Percentiles rank a stretch among this genome's conserved stretches.
These are phyloP conservation scores for Phainopepla nitens DNA, from an alignment of 2,113 vertebrate genomes.

Conservation along the genomic window DNA sequence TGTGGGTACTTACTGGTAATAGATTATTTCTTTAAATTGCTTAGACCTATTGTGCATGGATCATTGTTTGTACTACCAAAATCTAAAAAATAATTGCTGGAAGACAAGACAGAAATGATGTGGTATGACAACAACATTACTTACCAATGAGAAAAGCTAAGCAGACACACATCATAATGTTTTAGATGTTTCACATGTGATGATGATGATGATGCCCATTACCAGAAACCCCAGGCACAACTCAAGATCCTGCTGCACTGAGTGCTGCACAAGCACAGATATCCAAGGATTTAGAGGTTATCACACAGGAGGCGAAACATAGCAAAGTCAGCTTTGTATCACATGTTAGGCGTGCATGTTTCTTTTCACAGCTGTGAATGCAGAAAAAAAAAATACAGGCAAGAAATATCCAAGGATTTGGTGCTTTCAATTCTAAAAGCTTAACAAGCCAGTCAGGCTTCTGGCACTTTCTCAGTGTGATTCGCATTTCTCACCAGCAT, in stretches of 20 bases:
- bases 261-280: neutral
- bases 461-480: constrained; percentile 7
- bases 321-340: neutral
- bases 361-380: neutral
- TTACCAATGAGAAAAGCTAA: neutral
- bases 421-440: neutral
- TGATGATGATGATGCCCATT: neutral
- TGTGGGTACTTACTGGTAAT: neutral
- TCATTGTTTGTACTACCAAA: neutral
- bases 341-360: rapidly evolving
- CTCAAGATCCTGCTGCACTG: rapidly evolving
- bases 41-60: neutral
- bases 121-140: neutral
- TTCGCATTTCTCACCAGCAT: neutral
- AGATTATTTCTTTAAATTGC: neutral
- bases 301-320: neutral
- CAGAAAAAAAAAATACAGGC: neutral
- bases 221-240: neutral
- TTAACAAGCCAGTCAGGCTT: neutral
- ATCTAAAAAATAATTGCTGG: neutral
- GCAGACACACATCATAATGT: neutral
- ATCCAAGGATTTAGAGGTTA: neutral
- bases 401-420: neutral
- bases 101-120: neutral
- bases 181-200: neutral